Base-by-base conservation (phyloP, 2,113 vertebrate species). In the Austrofundulus limnaeus region DNA sequence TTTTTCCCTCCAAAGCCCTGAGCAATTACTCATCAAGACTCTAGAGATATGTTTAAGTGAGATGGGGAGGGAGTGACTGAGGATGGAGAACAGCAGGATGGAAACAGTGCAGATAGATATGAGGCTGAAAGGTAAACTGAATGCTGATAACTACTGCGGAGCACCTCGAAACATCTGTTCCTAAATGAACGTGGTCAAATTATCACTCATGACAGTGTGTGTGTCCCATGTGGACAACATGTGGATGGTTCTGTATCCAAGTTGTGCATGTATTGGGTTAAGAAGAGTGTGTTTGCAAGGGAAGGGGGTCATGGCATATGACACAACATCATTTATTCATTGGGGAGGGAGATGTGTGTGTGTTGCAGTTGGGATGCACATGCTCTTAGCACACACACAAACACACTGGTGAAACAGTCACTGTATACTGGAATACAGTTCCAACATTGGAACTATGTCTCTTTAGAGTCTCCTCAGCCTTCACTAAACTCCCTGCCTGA, bases 11-110 rank as follows among this genome's bases (percentile, higher is more conserved):
- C 62, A 77, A 90, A 84, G 88, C 82, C 85, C 84, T 72, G 78
- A 86, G 84, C 86, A 88, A 89, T 88, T 88, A 90, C 83, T 89
- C 85, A 86, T 70, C 60, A 21, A 69, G 82, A 75, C 85, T 81
- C 85, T 16, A 68, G 85, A 89, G 84, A 58, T 72, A 79, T 84
- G 61, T 60, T 52, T 56, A 61, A 47, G 74, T 65, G 66, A 77
- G 60, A 61, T 34, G 19, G 21, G 58, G 54, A 17, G 56, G 61
- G 31, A 60, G 53, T 15, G 17, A 80, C 54, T 57, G 47, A 64
- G 20, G 53, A 47, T 25, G 41, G 58, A 65, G 57, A 65, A 79
- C 56, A 54, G 47, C 75, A n/a, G 25, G 65, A 77, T 58, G 49
- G 65, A 65, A 74, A 78, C n/a, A 72, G 43, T 61, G 24, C 42